These are phyloP conservation scores for Cloeon dipterum DNA, from an alignment of 2,888 invertebrate species.

Conservation along the genomic window DNA sequence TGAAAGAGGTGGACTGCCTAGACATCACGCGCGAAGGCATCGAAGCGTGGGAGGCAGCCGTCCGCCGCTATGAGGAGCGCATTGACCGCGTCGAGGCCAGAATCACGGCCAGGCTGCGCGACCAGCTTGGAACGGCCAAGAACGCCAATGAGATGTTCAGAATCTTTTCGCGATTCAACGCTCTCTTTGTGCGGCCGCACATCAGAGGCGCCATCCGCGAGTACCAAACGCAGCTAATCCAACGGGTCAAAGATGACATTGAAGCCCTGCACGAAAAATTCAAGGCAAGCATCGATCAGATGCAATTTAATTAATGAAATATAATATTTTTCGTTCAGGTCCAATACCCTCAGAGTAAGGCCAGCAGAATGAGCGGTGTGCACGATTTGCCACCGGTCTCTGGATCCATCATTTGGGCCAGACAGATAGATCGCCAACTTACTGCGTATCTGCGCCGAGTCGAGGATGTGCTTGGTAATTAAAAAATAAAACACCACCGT, in stretches of 20 bases:
- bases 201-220: conserved; percentile 97
- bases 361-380: conserved; percentile 71
- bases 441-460: conserved; percentile 90
- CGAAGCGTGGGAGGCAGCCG: conserved; percentile 95
- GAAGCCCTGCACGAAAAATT: conserved; percentile 95
- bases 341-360: conserved; percentile 87
- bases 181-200: conserved; percentile 93
- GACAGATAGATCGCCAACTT: conserved; percentile 92
- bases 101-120: conserved; percentile 89
- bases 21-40: conserved; percentile 92
- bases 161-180: conserved; percentile 95
- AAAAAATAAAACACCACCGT: background rate
- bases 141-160: conserved; percentile 99
- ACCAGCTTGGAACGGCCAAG: conserved; percentile 94
- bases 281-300: conserved; percentile 34
- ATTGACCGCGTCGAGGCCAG: conserved; percentile 96
- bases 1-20: conserved; percentile 94
- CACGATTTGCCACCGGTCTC: conserved; percentile 93
- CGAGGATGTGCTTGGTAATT: conserved; percentile 81
- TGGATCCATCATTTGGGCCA: conserved; percentile 97
- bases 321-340: conserved; percentile 26
- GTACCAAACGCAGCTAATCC: conserved; percentile 97
- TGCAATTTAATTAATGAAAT: background rate
- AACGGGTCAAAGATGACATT: conserved; percentile 97
- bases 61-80: conserved; percentile 88